Percentiles rank a stretch among this genome's conserved stretches.
Conservation (phyloP, 2,113 vertebrate species). For the Syrmaticus mikado region DNA sequence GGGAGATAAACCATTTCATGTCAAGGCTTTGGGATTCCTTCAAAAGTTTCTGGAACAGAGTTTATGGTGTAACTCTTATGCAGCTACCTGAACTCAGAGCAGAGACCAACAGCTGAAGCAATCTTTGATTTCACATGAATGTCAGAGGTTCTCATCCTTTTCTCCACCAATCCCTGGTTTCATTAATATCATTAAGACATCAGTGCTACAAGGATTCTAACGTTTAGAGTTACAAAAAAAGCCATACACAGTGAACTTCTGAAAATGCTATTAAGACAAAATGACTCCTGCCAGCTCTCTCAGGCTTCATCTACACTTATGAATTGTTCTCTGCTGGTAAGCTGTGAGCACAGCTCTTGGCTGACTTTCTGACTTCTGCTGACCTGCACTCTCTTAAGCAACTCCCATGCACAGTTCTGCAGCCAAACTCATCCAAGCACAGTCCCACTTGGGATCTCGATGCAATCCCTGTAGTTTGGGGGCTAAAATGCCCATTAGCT, state of each 20-base stretch:
- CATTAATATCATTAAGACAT: not conserved
- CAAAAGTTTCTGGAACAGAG: not conserved
- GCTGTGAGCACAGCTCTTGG: not conserved
- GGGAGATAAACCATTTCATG: conserved; percentile 16
- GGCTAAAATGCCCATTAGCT: not conserved
- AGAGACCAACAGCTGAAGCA: not conserved
- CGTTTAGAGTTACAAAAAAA: not conserved
- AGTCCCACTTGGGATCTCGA: not conserved
- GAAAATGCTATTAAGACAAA: not conserved
- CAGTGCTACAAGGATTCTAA: not conserved
- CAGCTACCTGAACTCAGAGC: conserved; percentile 14
- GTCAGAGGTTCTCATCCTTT: conserved; percentile 3
- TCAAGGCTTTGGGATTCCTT: conserved; percentile 7
- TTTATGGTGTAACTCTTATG: not conserved
- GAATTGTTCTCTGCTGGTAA: not conserved
- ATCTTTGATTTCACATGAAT: conserved; percentile 10
- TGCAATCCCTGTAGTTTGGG: not conserved
- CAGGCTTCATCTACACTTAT: not conserved
- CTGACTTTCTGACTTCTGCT: not conserved
- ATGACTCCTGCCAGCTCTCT: not conserved
- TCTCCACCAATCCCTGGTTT: not conserved
- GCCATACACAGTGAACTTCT: not conserved
- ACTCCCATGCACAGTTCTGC: not conserved
- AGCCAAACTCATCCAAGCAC: not conserved
- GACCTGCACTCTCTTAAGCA: not conserved